Base-by-base conservation (phyloP, 2,113 vertebrate species). In the Nanger granti region DNA sequence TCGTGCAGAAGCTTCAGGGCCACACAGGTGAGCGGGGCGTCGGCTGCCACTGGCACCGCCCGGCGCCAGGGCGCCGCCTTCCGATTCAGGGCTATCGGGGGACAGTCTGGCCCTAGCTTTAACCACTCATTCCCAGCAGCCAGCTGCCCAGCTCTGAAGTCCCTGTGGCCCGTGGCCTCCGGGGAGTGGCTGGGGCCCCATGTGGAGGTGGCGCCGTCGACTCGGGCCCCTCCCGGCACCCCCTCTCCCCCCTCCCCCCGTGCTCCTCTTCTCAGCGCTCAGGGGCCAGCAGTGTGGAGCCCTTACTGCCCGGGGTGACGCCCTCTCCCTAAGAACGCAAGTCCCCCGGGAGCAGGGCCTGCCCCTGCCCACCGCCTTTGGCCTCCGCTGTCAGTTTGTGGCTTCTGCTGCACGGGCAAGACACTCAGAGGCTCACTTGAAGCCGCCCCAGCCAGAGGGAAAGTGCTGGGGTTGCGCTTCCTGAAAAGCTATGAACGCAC, bases 1-100 rank as follows among this genome's bases (percentile, higher is more conserved):
- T 99, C 0, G 99, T 99, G 97, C 99, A 99, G 99, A 99, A 99
- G 97, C 98, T 99, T 96, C 99, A 99, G 97, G 99, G 99, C 37
- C 99, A 99, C 98, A 99, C 99, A 99, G 99, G 99, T 99, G 98
- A 95, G 98, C 28, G 3, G 3, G 11, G 15, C 5, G 1, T 12
- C 29, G 22, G 80, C n/a, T 11, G 28, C 44, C 0, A 0, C 79
- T 1, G 8, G 5, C 47, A 5, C 47, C 6, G 0, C 31, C 44
- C 2, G 24, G n/a, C 2, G 62, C 55, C 29, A 2, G 17, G 91
- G 73, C 4, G 41, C 15, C 0, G 1, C 37, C 14, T 76, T 37
- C 37, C 0, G 0, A 4, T 6, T 7, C 22, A 2, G 37, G 57
- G 24, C 76, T 4, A 18, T 26, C 2, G 5, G 37, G 37, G 22